Evolutionary conservation across 1,140 invertebrate genomes (phyloP), one percentile per base, ranked within the genome.

Genomic region (Mycetomoellerius zeteki): DNA sequence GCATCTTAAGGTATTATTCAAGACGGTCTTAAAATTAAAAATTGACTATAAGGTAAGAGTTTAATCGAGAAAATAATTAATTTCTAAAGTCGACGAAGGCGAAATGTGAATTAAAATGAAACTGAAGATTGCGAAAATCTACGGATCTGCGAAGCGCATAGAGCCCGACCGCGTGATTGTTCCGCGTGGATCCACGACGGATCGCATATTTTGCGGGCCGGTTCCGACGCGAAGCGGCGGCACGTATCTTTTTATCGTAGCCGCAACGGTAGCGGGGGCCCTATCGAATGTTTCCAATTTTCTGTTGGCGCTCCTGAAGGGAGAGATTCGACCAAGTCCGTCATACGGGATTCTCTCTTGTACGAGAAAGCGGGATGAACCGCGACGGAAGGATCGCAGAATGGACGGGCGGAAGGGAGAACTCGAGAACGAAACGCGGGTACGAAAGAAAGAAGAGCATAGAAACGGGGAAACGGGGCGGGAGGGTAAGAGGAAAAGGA

Each of bases 261-360:
- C 75, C 69, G 78, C 67, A n/a, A 30, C 75, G 62, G 65, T 67
- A 87, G 82, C 76, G 19, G 37, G 37, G 71, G 71, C 56, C 82
- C 88, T 88, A 88, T 89, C 86, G 88, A 71, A 81, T 86, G 82
- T 88, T 88, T 89, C 88, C 88, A 89, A 89, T 89, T 89, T 89
- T 89, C 86, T 89, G 86, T 85, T 88, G 88, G 86, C 73, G 86
- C 73, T 76, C 54, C 27, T 67, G 21, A 84, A 84, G 82, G 33
- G 69, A 56, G 58, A 65, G 56, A 27, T 37, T 37, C 62, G 16
- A 27, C 30, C 65, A 67, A 65, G n/a, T 81, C 60, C 67, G 85
- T 86, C 71, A 86, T 88, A 88, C 60, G 76, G 85, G 85, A 88
- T 80, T 88, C 87, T 73, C 47, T 69, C 78, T 84, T 81, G 85